Conservation (phyloP, 2,888 invertebrate genomes). For the Xanthia icteritia region DNA sequence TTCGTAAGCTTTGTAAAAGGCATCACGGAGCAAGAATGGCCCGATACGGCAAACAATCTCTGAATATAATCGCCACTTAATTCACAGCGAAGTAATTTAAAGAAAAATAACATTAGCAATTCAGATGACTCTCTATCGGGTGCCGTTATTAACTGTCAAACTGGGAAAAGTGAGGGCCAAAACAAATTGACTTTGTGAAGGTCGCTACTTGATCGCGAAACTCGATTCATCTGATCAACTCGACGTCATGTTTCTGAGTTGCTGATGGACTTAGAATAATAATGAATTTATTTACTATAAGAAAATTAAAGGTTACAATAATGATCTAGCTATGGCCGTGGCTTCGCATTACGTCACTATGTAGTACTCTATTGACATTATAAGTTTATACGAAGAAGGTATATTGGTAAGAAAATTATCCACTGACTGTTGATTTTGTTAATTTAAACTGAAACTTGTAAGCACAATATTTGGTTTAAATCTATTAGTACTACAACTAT, state of each 20-base stretch:
- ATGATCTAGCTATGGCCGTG: too few relatives aligned
- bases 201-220: conserved; percentile 73
- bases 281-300: neutral
- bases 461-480: too few relatives aligned
- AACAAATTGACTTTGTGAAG: conserved; percentile 84
- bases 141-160: conserved; percentile 88
- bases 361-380: too few relatives aligned
- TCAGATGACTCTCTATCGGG: conserved; percentile 85
- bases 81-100: conserved; percentile 87
- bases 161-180: conserved; percentile 78
- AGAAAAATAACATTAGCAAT: conserved; percentile 90
- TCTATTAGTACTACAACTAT: too few relatives aligned
- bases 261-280: neutral
- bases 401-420: too few relatives aligned
- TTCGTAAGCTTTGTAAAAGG: conserved; percentile 56
- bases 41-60: conserved; percentile 83
- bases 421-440: too few relatives aligned
- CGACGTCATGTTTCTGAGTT: conserved; percentile 72
- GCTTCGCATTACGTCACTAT: too few relatives aligned
- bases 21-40: conserved; percentile 73
- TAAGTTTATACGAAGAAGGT: too few relatives aligned
- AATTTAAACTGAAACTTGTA: too few relatives aligned
- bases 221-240: conserved; percentile 78
- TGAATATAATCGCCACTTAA: conserved; percentile 86
- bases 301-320: neutral